Evolutionary conservation across 2,113 vertebrate species (phyloP).

Genomic region (Ceyx margarethae): DNA sequence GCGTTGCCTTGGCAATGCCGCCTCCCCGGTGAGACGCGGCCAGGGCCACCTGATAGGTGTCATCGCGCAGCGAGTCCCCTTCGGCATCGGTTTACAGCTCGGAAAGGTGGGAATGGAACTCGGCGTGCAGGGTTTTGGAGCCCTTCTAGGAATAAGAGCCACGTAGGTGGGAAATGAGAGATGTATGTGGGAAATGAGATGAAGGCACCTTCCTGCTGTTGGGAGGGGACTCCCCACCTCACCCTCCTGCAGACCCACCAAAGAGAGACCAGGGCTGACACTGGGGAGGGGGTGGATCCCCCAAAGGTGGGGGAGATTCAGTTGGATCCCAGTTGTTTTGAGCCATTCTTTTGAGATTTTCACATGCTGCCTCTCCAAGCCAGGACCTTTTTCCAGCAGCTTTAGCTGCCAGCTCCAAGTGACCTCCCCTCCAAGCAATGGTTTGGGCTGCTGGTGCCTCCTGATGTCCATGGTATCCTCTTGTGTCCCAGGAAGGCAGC

Average conservation of each 20-base stretch:
- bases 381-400: background rate
- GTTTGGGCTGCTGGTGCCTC: background rate
- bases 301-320: background rate
- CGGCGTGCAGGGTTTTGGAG: background rate
- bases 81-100: background rate
- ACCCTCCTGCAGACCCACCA: background rate
- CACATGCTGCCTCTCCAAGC: rapidly evolving
- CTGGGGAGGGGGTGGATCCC: background rate
- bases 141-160: rapidly evolving
- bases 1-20: background rate
- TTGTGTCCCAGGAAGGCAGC: background rate
- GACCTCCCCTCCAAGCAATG: rapidly evolving
- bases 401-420: background rate
- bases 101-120: background rate
- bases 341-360: background rate
- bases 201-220: rapidly evolving
- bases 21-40: background rate
- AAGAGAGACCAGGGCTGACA: background rate
- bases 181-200: background rate
- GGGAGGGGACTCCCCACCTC: background rate
- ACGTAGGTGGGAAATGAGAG: rapidly evolving
- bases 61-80: rapidly evolving
- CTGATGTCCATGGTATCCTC: background rate
- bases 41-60: conserved; percentile 9
- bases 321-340: background rate